Base-by-base conservation (phyloP, 2,797 vertebrate species). In the Cuculus canorus region DNA sequence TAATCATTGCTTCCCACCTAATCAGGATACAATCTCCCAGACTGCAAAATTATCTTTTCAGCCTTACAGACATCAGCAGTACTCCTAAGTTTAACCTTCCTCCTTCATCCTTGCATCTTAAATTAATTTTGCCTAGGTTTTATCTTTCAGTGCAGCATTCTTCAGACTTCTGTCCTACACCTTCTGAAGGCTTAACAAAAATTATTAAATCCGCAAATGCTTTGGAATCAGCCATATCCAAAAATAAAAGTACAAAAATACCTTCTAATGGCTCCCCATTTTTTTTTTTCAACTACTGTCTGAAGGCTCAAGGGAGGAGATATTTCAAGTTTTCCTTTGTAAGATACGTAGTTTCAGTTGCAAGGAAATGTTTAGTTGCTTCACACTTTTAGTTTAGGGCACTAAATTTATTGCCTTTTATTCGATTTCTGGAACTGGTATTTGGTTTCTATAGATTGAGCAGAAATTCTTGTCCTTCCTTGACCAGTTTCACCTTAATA, bases 231-330 rank as follows among this genome's bases (percentile, higher is more conserved):
- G 52, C 23, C n/a, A 82, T 53, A 43, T 86, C 66, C 73, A 81
- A 85, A 96, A 93, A 59, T 54, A 84, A 90, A 92, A 79, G 45
- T 19, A 77, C 35, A 91, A 80, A 89, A 86, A 41, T 37, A 64
- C 37, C 33, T 93, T 88, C 45, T 83, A 86, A 87, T 37, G 33
- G 33, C 13, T 88, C 37, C 47, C n/a, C 15, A 7, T 28, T 88
- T 88, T 88, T 87, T 87, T 64, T 69, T 88, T 3, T n/a, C 41
- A 92, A 17, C 43, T 47, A 52, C 43, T 50, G 35, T 66, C 76
- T 47, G 35, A 23, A 88, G 52, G 39, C 81, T 90, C 54, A 84
- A 64, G 76, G 60, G 75, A 88, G 43, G 28, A 91, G n/a, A 23
- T n/a, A 53, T 41, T 86, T 88, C 48, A 94, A 93, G 63, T 79